These are phyloP conservation scores for Flexamia atlantica DNA, from an alignment of 2,888 invertebrate genomes.

Conservation along the genomic window DNA sequence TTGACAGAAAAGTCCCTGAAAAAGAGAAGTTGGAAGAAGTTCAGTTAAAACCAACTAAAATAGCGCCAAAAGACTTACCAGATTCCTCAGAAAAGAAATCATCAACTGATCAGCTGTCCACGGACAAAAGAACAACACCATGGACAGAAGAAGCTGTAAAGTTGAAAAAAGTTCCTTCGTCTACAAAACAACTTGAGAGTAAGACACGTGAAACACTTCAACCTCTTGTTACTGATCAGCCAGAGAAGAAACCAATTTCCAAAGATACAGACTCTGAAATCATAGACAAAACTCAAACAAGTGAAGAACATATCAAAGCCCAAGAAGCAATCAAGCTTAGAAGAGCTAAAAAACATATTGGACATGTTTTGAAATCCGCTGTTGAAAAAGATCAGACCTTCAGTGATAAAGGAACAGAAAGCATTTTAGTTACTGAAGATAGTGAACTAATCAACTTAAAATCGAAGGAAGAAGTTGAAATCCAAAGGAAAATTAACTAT, in stretches of 20 bases:
- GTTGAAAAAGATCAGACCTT: constrained; percentile 56
- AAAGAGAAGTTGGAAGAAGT: constrained; percentile 72
- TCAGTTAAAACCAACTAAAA: constrained; percentile 76
- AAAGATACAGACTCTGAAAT: neutral
- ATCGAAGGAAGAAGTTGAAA: constrained; percentile 54
- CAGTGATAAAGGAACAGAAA: constrained; percentile 59
- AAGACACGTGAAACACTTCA: constrained; percentile 6
- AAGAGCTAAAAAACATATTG: constrained; percentile 61
- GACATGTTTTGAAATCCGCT: constrained; percentile 34
- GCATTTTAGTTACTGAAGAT: constrained; percentile 53
- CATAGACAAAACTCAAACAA: constrained; percentile 39
- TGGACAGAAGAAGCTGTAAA: constrained; percentile 73
- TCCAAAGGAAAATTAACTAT: constrained; percentile 15
- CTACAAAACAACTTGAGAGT: neutral
- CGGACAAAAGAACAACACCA: constrained; percentile 67
- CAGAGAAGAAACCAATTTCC: neutral
- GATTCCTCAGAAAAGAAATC: constrained; percentile 61
- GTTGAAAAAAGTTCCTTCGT: constrained; percentile 54
- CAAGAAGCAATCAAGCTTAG: constrained; percentile 43
- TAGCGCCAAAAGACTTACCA: constrained; percentile 72
- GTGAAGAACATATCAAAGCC: constrained; percentile 39
- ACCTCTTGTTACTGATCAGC: neutral
- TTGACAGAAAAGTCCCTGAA: constrained; percentile 66
- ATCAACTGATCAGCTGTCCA: neutral
- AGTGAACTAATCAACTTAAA: constrained; percentile 49